Evolutionary conservation across 2,113 vertebrate species (phyloP), one percentile per base, ranked within the genome.

Genomic region (Notarius lentiginosus): DNA sequence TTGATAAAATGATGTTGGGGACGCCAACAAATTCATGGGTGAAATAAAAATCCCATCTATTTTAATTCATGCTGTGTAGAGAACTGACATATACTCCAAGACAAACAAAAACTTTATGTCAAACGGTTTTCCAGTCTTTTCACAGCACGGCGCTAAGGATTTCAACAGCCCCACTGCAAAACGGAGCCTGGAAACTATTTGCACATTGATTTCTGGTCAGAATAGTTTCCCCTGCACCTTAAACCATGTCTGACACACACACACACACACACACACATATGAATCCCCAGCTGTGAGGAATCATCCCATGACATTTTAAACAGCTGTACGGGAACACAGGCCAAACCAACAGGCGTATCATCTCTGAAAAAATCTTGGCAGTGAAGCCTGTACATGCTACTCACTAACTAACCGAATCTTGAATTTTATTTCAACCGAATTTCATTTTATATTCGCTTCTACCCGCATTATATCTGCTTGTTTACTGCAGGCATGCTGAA

Each of bases 281-380:
- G 55, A 7, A 77, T 70, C 73, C 80, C 75, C 84, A 86, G 75
- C 73, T 86, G 80, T 83, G 63, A 89, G 75, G 27, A 79, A 83
- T 70, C 88, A 83, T 86, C 82, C 88, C 81, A 73, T 86, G 80
- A 83, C 82, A 89, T 86, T 79, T 83, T 22, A 34, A 86, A 83
- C 88, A 86, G 65, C 84, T 89, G 84, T 58, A 61, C 14, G 17
- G 47, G 10, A 87, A 30, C 30, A 24, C n/a, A n/a, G n/a, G 79
- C 84, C 61, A 86, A 77, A 66, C 79, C 61, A 86, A 58, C 79
- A 49, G 70, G 30, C 79, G 73, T 34, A 73, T 80, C 79, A 60
- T 80, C 79, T 60, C 12, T 0, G 9, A 80, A 60, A 80, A 80
- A 41, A 80, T 80, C 79, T 80, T 80, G 55, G 55, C 56, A 80